Evolutionary conservation across 2,113 vertebrate species (phyloP), one percentile per base, ranked within the genome.

Genomic region (Buteo buteo): DNA sequence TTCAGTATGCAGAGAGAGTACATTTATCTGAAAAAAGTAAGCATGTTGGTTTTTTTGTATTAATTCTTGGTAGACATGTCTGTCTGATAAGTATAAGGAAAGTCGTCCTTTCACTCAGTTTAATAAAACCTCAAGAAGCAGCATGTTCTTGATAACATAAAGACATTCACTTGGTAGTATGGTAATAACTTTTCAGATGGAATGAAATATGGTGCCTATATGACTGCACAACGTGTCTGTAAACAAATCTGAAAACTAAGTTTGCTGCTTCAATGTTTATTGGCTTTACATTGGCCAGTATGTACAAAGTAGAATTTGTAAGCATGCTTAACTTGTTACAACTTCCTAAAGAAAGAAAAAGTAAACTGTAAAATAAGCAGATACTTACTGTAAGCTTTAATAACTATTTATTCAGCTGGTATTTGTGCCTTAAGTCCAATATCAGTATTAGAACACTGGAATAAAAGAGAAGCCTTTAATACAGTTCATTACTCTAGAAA

Each of bases 331-430:
- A 77, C 59, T 74, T 66, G 16, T 67, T 92, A 52, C 66, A 96
- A 94, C 55, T 74, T 86, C 64, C 50, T 81, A 82, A 80, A 83
- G 72, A 78, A 91, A 62, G 25, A 34, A 44, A 81, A 90, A 90
- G 6, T 67, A 86, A 88, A 71, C 64, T 86, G 16, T 65, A 66
- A 93, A 92, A 58, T 66, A 90, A 94, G 32, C 71, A 88, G 64
- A 88, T 93, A 38, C 13, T 92, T 78, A 55, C 50, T 55, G 29
- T 77, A 77, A 90, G 80, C 65, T 88, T 83, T 71, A 57, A 88
- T 90, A 93, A 64, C 36, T 93, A 81, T 96, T 95, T 96, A 52
- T 93, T 94, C 92, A 96, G 93, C 70, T 92, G 91, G 54, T 67
- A 54, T 79, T 95, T 96, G 69, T 73, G 54, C 40, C 62, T 40